Conservation (phyloP, 2,113 vertebrate species). For the Oncorhynchus nerka region DNA sequence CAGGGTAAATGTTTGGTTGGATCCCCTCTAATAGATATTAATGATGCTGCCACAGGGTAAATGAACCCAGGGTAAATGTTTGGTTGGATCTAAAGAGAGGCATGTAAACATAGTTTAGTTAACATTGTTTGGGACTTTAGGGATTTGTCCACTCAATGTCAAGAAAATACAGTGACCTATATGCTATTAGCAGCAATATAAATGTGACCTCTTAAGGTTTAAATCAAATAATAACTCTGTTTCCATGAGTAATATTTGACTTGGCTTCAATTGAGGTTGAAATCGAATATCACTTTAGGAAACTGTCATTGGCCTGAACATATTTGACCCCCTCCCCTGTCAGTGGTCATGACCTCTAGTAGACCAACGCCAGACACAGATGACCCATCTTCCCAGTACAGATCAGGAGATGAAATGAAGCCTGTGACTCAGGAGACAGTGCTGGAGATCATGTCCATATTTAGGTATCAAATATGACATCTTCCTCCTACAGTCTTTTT, state of each 20-base stretch:
- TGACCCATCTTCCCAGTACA: neutral
- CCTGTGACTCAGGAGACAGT: neutral
- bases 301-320: neutral
- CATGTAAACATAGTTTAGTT: neutral
- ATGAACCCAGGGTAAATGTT: conserved; percentile 10
- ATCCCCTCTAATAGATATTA: neutral
- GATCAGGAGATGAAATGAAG: neutral
- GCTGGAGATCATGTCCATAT: neutral
- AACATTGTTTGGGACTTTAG: neutral
- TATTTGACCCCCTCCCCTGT: conserved; percentile 6
- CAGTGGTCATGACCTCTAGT: neutral
- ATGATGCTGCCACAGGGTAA: conserved; percentile 7
- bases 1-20: conserved; percentile 12
- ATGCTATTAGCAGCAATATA: neutral
- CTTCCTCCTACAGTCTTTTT: conserved; percentile 13
- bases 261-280: neutral
- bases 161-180: too few species aligned
- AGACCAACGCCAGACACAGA: neutral
- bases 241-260: neutral
- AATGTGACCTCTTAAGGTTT: neutral
- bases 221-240: neutral
- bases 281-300: neutral
- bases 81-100: conserved; percentile 11
- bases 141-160: neutral
- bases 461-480: conserved; percentile 24